Percentiles rank a stretch among this genome's conserved stretches.
Conservation (phyloP, 2,797 vertebrate genomes). For the Sebastes nivosus region DNA sequence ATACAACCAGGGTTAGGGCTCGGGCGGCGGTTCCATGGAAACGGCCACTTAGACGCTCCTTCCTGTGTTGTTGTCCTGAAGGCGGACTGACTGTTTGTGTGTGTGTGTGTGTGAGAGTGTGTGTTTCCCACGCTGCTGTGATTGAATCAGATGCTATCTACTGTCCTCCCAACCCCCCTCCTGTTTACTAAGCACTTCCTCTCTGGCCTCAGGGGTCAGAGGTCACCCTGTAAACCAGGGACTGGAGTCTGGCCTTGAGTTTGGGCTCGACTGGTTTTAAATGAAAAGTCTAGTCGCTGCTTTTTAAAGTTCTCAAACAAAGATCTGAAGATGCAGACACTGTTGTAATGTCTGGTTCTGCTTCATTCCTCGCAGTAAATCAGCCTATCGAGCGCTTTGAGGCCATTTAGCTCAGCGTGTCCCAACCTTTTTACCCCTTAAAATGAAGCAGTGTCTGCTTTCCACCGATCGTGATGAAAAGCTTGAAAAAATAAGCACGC, state of each 20-base stretch:
- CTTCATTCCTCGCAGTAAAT: slow-evolving; percentile 25
- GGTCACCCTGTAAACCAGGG: slow-evolving; percentile 52
- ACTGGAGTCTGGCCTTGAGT: slow-evolving; percentile 64
- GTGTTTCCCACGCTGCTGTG: slow-evolving; percentile 70
- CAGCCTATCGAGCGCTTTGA: neutral
- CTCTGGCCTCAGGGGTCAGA: slow-evolving; percentile 61
- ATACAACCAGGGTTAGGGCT: slow-evolving; percentile 1
- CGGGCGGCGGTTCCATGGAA: slow-evolving; percentile 50
- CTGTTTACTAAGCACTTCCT: slow-evolving; percentile 74
- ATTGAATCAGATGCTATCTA: slow-evolving; percentile 74
- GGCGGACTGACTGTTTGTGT: slow-evolving; percentile 22
- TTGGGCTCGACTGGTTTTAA: slow-evolving; percentile 37
- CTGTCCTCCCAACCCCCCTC: slow-evolving; percentile 56
- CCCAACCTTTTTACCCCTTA: neutral
- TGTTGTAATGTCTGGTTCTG: neutral
- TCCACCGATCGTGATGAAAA: neutral
- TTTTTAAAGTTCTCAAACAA: slow-evolving; percentile 22
- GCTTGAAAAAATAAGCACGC: neutral
- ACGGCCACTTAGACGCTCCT: slow-evolving; percentile 64
- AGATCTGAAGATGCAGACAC: slow-evolving; percentile 7
- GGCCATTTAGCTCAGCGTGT: neutral
- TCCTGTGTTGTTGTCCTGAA: slow-evolving; percentile 66
- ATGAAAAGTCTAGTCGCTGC: neutral
- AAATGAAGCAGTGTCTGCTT: neutral
- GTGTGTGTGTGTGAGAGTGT: slow-evolving; percentile 29